Conservation (phyloP, 2,113 vertebrate species). For the Raja brachyura region DNA sequence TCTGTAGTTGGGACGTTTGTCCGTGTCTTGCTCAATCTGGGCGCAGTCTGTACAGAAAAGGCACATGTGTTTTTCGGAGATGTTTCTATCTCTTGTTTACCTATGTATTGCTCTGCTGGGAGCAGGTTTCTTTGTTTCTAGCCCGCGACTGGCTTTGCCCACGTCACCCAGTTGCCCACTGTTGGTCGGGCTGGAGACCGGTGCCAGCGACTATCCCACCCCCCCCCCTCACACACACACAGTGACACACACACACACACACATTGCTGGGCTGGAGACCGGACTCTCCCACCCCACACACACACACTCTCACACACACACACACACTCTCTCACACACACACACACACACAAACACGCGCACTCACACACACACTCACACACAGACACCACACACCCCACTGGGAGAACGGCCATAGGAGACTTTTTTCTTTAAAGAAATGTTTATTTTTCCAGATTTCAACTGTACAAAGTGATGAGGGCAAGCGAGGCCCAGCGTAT, state of each 20-base stretch:
- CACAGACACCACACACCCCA: too few relatives aligned
- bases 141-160: not conserved
- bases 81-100: not conserved
- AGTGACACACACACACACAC: too few relatives aligned
- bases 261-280: too few relatives aligned
- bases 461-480: not conserved
- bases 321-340: too few relatives aligned
- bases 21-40: not conserved
- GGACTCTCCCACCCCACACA: too few relatives aligned
- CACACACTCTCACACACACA: too few relatives aligned
- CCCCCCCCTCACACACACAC: too few relatives aligned
- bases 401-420: not conserved
- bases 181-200: not conserved
- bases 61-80: not conserved
- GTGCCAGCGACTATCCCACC: not conserved
- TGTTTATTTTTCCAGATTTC: conserved; percentile 23
- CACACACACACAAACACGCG: too few relatives aligned
- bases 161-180: not conserved
- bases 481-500: not conserved
- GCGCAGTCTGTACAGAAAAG: not conserved
- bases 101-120: not conserved
- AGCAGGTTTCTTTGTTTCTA: not conserved
- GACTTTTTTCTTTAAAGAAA: conserved; percentile 3
- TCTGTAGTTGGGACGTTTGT: too few relatives aligned
- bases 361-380: too few relatives aligned